Base-by-base conservation (phyloP, 2,797 vertebrate genomes). In the Allobates femoralis region DNA sequence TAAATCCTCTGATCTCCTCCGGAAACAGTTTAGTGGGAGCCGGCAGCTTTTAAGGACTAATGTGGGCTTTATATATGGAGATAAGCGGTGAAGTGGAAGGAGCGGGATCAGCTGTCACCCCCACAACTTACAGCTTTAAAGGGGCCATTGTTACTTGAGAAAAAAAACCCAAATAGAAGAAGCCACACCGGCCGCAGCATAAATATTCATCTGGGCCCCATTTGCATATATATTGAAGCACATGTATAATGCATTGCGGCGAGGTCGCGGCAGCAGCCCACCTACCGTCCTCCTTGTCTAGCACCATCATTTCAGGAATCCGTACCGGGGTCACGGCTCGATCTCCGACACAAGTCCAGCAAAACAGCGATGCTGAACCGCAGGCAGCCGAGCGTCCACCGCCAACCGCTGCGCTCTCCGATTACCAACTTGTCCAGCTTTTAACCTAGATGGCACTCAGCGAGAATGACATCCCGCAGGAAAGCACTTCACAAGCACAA, bases 281-380 rank as follows among this genome's bases (percentile, higher is more conserved):
- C 98, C 96, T 96, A 99, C 98, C 98, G 95, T 99, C 98, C 95
- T 99, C 98, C 98, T 99, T 99, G 96, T 99, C 98, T 94, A 99
- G 94, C 95, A 99, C 98, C 98, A 99, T 99, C 95, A 98, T 99
- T 96, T 97, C 97, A 86, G 95, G 95, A 94, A 95, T 96, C 74
- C 10, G 96, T 96, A 50, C 26, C 41, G 14, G 50, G 34, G 32
- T n/a, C 50, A n/a, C 8, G 94, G 96, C 94, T 97, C 95, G 95
- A 96, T 96, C 95, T 96, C 95, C 90, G 87, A 84, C 91, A 93
- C 89, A 90, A 28, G n/a, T 62, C 69, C 37, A 23, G 89, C 86
- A 90, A 41, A 91, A 92, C 41, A 26, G 66, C 32, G 28, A 50
- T 11, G 77, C 56, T 90, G 93, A 50, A 91, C 90, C 93, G 91